These are phyloP conservation scores for Alethe diademata DNA, from an alignment of 2,113 vertebrate species.

Conservation along the genomic window DNA sequence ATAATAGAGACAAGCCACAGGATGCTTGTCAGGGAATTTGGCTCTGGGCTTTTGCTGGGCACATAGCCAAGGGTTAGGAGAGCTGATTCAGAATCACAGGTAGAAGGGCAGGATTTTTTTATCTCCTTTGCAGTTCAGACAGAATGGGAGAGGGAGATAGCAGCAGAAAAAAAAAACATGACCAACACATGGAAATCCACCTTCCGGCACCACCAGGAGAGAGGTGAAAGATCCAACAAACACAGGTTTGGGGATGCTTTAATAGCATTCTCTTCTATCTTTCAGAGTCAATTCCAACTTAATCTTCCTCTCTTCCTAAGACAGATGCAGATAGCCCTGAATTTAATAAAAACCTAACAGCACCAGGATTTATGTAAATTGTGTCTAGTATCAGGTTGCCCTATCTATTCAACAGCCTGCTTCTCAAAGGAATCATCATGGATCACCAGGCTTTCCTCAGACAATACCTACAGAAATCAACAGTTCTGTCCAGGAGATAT, in stretches of 20 bases:
- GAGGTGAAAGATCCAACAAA: background rate
- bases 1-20: constrained; percentile 16
- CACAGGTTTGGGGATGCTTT: background rate
- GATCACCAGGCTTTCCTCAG: background rate
- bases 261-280: background rate
- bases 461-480: background rate
- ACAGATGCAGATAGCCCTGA: background rate
- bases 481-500: background rate
- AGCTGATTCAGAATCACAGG: background rate
- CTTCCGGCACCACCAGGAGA: fast-evolving
- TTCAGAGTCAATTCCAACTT: background rate
- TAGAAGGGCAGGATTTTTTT: constrained; percentile 3
- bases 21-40: background rate
- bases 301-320: background rate
- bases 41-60: background rate
- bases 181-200: background rate
- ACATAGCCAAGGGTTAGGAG: background rate
- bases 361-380: background rate
- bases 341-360: background rate
- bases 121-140: background rate
- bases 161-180: background rate
- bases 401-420: background rate
- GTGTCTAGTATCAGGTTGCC: background rate
- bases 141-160: background rate
- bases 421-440: background rate